These are phyloP conservation scores for Panulirus ornatus DNA, from an alignment of 1,140 invertebrate genomes.

Conservation along the genomic window DNA sequence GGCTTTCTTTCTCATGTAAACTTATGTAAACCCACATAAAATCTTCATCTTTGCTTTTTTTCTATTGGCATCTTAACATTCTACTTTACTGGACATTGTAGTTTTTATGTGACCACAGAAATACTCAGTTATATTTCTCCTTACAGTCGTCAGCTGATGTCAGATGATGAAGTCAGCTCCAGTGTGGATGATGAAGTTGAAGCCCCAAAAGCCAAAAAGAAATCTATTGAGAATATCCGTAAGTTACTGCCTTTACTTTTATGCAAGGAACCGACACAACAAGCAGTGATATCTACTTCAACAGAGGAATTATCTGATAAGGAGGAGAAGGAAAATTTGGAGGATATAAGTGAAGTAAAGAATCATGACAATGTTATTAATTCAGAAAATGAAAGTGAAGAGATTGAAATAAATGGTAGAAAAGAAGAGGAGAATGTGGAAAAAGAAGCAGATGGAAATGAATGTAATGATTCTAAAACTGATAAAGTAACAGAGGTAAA, in stretches of 20 bases:
- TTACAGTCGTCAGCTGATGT: neutral
- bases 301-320: neutral
- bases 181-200: slow-evolving; percentile 48
- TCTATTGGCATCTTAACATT: neutral
- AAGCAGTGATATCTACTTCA: slow-evolving; percentile 28
- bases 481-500: neutral
- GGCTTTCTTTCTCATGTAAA: too few species aligned
- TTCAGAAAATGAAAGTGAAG: neutral
- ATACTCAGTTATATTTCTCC: too few species aligned
- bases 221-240: neutral
- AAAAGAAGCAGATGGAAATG: neutral
- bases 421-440: neutral
- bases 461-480: neutral
- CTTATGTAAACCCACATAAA: too few species aligned
- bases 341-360: neutral
- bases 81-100: neutral
- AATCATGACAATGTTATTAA: too few species aligned
- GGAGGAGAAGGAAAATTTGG: slow-evolving; percentile 14
- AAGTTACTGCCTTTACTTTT: neutral
- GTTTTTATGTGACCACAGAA: neutral
- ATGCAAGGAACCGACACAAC: slow-evolving; percentile 29
- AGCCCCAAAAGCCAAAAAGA: slow-evolving; percentile 31
- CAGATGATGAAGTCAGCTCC: slow-evolving; percentile 47
- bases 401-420: neutral
- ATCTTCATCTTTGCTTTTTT: neutral